These are phyloP conservation scores for Drosophila kohkoa DNA, from an alignment of 1,140 invertebrate genomes.

Conservation along the genomic window DNA sequence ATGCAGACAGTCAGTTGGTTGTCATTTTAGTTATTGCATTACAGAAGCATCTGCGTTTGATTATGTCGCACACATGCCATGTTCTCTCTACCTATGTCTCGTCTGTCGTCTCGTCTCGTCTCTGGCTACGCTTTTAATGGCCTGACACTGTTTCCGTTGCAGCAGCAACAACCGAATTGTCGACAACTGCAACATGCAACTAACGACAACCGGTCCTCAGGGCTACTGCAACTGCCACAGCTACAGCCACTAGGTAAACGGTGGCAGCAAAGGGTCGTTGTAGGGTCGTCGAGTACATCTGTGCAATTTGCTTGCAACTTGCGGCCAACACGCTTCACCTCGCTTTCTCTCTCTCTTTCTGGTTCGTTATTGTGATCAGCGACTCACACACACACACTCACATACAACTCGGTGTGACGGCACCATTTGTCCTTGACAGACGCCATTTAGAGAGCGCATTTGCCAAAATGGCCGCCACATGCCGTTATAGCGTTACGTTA, in stretches of 20 bases:
- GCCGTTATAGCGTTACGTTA: constrained; percentile 47
- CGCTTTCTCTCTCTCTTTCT: constrained; percentile 4
- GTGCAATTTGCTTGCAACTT: constrained; percentile 75
- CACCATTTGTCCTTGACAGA: constrained; percentile 75
- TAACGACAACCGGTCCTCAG: constrained; percentile 56
- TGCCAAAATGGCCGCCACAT: constrained; percentile 65
- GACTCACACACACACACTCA: constrained; percentile 61
- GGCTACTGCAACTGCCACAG: constrained; percentile 1
- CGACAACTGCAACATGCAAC: constrained; percentile 70
- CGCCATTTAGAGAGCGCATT: constrained; percentile 72
- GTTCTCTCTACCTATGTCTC: constrained; percentile 54
- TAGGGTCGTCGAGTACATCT: constrained; percentile 50
- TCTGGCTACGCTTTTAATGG: constrained; percentile 68
- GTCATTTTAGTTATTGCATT: constrained; percentile 82
- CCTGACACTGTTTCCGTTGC: constrained; percentile 78
- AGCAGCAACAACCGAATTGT: constrained; percentile 44
- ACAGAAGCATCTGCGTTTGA: constrained; percentile 76
- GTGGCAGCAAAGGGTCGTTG: neutral
- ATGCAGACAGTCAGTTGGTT: constrained; percentile 57
- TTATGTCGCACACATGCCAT: constrained; percentile 67
- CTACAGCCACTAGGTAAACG: neutral
- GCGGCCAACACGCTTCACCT: neutral
- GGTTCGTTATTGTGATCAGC: constrained; percentile 72
- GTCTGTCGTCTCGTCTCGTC: constrained; percentile 1
- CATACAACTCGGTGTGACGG: constrained; percentile 24